A percentile compares a stretch with the other conserved stretches of the same genome.
These are phyloP conservation scores for Origma solitaria DNA, from an alignment of 2,113 vertebrate species.

Conservation along the genomic window DNA sequence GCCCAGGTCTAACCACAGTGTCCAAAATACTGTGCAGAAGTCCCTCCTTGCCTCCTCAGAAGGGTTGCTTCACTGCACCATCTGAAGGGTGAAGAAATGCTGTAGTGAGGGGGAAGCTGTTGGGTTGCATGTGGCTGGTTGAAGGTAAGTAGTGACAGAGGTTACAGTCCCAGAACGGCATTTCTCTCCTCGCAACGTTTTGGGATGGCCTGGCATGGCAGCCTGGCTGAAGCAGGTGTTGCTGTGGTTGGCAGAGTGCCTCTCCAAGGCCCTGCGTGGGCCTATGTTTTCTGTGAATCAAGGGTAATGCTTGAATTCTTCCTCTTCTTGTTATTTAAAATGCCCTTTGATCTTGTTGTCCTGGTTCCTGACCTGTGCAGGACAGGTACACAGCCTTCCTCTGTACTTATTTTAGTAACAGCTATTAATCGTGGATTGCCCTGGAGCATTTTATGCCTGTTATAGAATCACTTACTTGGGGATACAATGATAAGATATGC, in stretches of 20 bases:
- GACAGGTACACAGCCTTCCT: neutral
- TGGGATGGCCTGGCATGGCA: neutral
- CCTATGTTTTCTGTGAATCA: neutral
- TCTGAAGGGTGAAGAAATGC: constrained; percentile 11
- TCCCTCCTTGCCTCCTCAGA: neutral
- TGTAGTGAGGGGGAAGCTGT: neutral
- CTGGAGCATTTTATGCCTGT: neutral
- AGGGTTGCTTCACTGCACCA: neutral
- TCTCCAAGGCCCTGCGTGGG: neutral
- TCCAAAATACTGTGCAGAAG: neutral
- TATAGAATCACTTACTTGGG: neutral
- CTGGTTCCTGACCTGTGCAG: neutral
- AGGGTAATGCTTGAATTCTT: neutral
- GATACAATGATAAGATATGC: neutral
- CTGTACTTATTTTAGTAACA: neutral
- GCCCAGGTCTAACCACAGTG: neutral
- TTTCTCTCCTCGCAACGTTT: neutral
- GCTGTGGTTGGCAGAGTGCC: neutral
- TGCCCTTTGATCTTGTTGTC: neutral
- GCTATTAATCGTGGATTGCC: neutral
- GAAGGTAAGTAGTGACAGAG: neutral
- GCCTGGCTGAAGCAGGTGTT: neutral
- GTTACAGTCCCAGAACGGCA: neutral
- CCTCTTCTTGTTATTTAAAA: neutral
- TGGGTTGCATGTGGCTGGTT: neutral